Base-by-base conservation (phyloP, 2,888 invertebrate species). In the Prenolepis imparis region DNA sequence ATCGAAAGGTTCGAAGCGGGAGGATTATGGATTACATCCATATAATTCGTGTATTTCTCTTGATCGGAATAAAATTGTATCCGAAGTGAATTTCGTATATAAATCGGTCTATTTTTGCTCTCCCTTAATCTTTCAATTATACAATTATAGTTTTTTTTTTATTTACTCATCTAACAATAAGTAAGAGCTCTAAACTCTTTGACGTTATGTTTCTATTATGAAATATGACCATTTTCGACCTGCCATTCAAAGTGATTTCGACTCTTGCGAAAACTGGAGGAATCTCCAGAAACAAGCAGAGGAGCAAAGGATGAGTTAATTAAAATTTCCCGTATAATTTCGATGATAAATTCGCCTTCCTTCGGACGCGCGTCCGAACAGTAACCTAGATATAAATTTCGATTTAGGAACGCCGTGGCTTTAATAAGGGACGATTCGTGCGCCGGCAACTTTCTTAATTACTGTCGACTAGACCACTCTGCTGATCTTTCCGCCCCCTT, bases 371-470 rank as follows among this genome's bases (percentile, higher is more conserved):
- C 64, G 83, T 44, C 59, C 78, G 78, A 84, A 82, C 73, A 74
- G 82, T 74, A 81, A 72, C 77, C 72, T 64, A 86, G 88, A 83
- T 90, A 90, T 90, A 90, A 90, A 89, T 90, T 89, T 85, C 86
- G 86, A 84, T 84, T 89, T 83, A 89, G 85, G 73, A 82, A 85
- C 78, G 82, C 61, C 64, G 64, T 68, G 85, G 48, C 85, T 90
- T 88, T 88, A 89, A 91, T 91, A 91, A 90, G 87, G 81, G 72
- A 74, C 82, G 73, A 88, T 84, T 90, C 90, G 85, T 84, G 77
- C 39, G 41, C 84, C 81, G 74, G 86, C 84, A 88, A 90, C 88
- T 91, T 91, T 90, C 87, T 73, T 90, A 91, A 91, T 90, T 90
- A 90, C 83, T 87, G 24, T 78, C 48, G 52, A 72, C 85, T 21